Evolutionary conservation across 1,140 invertebrate species (phyloP).

Genomic region (Pogonomyrmex barbatus): DNA sequence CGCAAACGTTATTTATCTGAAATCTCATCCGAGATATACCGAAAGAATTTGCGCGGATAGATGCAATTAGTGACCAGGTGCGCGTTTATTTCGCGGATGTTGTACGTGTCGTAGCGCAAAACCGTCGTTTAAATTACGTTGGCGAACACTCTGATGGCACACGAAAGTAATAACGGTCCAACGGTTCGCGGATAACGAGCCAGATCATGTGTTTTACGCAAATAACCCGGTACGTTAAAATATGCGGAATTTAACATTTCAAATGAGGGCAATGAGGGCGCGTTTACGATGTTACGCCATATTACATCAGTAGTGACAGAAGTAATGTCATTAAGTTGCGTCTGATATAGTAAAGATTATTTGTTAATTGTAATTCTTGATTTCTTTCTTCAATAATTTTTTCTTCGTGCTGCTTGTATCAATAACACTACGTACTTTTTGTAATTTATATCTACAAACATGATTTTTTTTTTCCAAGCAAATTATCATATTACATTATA

Average conservation of each 20-base stretch:
- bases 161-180: slow-evolving; percentile 31
- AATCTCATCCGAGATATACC: slow-evolving; percentile 27
- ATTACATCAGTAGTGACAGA: slow-evolving; percentile 1
- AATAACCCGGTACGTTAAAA: slow-evolving; percentile 33
- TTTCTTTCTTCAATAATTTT: neutral
- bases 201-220: slow-evolving; percentile 19
- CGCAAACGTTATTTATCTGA: slow-evolving; percentile 43
- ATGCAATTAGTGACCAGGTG: slow-evolving; percentile 40
- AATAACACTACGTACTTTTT: neutral
- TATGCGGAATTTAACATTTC: slow-evolving; percentile 20
- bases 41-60: slow-evolving; percentile 36
- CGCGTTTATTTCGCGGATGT: slow-evolving; percentile 31
- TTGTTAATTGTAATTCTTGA: neutral
- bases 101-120: slow-evolving; percentile 41
- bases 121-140: slow-evolving; percentile 42
- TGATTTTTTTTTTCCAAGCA: neutral
- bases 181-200: slow-evolving; percentile 19
- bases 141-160: neutral
- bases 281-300: neutral
- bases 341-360: neutral
- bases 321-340: neutral
- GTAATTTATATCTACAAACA: neutral
- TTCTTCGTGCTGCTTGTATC: neutral
- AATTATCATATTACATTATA: neutral
- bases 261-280: neutral